Base-by-base conservation (phyloP, 2,797 vertebrate species). In the Chiloscyllium punctatum region DNA sequence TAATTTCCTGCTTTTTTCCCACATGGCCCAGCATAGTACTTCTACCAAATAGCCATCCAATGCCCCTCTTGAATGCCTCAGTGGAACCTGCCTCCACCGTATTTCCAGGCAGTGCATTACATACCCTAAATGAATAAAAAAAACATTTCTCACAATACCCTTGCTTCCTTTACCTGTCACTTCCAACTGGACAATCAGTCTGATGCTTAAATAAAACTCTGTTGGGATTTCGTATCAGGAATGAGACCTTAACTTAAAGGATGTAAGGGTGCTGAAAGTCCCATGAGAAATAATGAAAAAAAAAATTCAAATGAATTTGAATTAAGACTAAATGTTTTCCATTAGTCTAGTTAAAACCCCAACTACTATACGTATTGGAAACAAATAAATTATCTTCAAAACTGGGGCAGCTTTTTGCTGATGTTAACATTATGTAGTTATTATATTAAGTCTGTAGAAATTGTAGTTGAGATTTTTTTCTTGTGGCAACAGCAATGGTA, bases 401-500 rank as follows among this genome's bases (percentile, higher is more conserved):
- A 25, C 68, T 48, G 37, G 68, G 94, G 51, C 7, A 57, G 16
- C 27, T n/a, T 95, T 95, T 95, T 15, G 48, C 37, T 77, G 48
- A 53, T 77, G 94, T 53, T 18, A 48, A n/a, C 94, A n/a, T 95
- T 95, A 95, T 77, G 71, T 95, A 74, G 77, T 74, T 53, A 72
- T 77, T 27, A 95, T 77, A 94, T 48, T 48, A 94, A 48, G 69
- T 33, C 42, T 37, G 94, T 95, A 57, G 30, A 95, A 95, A 71
- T 77, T 30, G 71, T 30, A 0, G 51, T 95, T 95, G 94, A 95
- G 71, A 71, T 77, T 95, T 77, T 48, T 95, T 30, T 72, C 51
- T 95, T 95, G 71, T 95, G 94, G 94, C 71, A 95, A 71, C 48
- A n/a, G 69, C 77, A 71, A 95, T 95, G 94, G 71, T 16, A 95